phyloP scores from a whole-genome alignment of 2,888 invertebrate species.

The Blera fallax region DNA sequence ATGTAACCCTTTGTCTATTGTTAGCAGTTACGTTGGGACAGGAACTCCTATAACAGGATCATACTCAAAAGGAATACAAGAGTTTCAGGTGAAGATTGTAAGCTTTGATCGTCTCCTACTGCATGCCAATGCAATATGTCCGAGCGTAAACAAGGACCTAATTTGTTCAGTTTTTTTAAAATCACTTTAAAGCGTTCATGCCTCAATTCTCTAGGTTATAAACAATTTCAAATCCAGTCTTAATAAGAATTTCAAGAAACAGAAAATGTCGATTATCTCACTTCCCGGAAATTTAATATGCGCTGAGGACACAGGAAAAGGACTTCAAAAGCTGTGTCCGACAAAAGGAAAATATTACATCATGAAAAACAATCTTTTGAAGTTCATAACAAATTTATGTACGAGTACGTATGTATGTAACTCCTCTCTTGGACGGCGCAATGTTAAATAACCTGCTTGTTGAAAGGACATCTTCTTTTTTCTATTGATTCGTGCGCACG shows the following conservation, averaged over 20 bases:
- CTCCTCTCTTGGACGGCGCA: neutral
- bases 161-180: too few relatives aligned
- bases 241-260: neutral
- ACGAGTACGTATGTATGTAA: too few relatives aligned
- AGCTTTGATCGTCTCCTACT: too few relatives aligned
- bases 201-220: neutral
- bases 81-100: too few relatives aligned
- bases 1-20: too few relatives aligned
- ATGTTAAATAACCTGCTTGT: neutral
- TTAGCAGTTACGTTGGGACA: too few relatives aligned
- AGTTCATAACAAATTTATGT: neutral
- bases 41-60: too few relatives aligned
- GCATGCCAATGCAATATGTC: too few relatives aligned
- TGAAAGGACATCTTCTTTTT: neutral
- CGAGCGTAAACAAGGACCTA: too few relatives aligned
- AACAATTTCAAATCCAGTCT: neutral
- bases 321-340: slow-evolving; percentile 3
- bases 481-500: neutral
- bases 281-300: slow-evolving; percentile 1
- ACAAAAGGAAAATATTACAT: neutral
- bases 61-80: too few relatives aligned
- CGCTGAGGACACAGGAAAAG: neutral
- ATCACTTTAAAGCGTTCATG: neutral
- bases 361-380: neutral
- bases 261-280: neutral